Base-by-base conservation (phyloP, 2,113 vertebrate species). In the Rhodinocichla rosea region DNA sequence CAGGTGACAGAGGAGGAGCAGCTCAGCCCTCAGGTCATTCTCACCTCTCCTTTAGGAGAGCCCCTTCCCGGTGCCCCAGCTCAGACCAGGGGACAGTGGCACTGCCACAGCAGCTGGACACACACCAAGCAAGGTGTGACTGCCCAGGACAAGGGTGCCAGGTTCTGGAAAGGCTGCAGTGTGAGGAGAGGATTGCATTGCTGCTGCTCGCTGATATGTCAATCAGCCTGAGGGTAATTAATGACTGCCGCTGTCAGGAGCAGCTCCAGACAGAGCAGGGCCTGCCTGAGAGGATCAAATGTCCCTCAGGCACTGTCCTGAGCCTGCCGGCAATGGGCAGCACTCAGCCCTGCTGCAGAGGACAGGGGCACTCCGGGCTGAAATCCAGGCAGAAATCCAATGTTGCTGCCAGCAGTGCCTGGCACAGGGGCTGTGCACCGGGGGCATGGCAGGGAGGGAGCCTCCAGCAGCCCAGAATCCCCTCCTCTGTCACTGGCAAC, bases 211-310 rank as follows among this genome's bases (percentile, higher is more conserved):
- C 69, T 75, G 80, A 95, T 94, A 89, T 42, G 79, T 96, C 95
- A 94, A n/a, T 97, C 94, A 96, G 62, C 55, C 88, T 50, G 59
- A 44, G 65, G 57, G 80, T 96, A 97, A 96, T 96, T 95, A 97
- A 95, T 82, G 93, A 95, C 65, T 78, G 55, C 56, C 52, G 23
- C 56, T 84, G 52, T 77, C 92, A 80, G 59, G 87, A 86, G 92
- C 53, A 77, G 80, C 91, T 89, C 49, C 33, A 77, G 83, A 74
- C 76, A 39, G 70, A 76, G 93, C 87, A 85, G 89, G 92, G 67
- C 93, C 74, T 92, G 74, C 87, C 89, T 92, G 30, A 56, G 22
- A 63, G 91, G 83, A 93, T 92, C 63, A 69, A 82, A 79, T 91
- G 93, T 88, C 56, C n/a, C 56, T 87, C 89, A 44, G 39, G 77